phyloP scores from a whole-genome alignment of 2,888 invertebrate species.

The Ceraclea dissimilis region DNA sequence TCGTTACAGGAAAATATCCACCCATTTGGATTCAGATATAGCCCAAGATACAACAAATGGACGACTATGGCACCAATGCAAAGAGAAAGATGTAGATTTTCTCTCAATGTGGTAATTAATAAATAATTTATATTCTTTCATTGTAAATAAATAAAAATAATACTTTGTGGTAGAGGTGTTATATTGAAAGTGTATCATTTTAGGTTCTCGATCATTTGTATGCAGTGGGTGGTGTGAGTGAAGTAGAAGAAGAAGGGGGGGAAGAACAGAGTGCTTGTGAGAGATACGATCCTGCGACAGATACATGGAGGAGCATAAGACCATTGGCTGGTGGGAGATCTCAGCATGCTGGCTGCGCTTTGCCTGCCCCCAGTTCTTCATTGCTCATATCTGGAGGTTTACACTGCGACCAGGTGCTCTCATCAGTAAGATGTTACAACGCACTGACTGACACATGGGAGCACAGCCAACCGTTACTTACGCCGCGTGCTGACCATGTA shows the following conservation, averaged over 20 bases:
- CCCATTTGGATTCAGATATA: conserved; percentile 62
- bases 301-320: conserved; percentile 52
- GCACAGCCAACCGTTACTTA: conserved; percentile 46
- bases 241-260: conserved; percentile 39
- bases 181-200: too few species aligned
- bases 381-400: conserved; percentile 48
- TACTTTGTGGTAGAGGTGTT: too few species aligned
- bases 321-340: conserved; percentile 50
- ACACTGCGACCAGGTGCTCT: conserved; percentile 47
- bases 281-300: conserved; percentile 50
- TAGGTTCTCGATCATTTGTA: conserved; percentile 39
- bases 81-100: conserved; percentile 58
- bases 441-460: conserved; percentile 48
- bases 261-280: conserved; percentile 45
- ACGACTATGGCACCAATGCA: conserved; percentile 59
- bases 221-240: conserved; percentile 58
- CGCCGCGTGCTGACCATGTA: conserved; percentile 57
- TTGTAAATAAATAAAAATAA: too few species aligned
- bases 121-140: not conserved
- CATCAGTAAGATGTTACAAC: conserved; percentile 47
- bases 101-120: conserved; percentile 47
- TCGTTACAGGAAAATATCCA: conserved; percentile 61
- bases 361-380: conserved; percentile 31
- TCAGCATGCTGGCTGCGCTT: conserved; percentile 51
- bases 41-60: conserved; percentile 57